phyloP scores from a whole-genome alignment of 2,113 vertebrate genomes.

The Silurus asotus region DNA sequence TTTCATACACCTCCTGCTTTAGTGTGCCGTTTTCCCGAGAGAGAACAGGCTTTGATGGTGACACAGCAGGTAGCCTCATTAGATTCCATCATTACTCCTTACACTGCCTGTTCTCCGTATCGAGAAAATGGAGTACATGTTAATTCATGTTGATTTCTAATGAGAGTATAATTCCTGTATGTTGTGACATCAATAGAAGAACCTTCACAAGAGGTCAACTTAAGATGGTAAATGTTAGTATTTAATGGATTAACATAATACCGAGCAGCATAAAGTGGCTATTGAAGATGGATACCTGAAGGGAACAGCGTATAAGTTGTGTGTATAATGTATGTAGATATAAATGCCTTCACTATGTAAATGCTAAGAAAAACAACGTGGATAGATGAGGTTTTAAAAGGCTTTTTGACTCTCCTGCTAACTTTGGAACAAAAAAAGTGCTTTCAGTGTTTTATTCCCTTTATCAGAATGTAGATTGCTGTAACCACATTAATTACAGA shows the following conservation, averaged over 20 bases:
- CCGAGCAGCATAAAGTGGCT: too few relatives aligned
- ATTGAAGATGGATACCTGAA: neutral
- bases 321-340: neutral
- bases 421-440: neutral
- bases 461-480: neutral
- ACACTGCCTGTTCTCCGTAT: neutral
- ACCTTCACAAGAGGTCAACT: neutral
- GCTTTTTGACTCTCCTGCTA: neutral
- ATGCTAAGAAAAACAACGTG: neutral
- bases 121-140: neutral
- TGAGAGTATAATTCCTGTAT: neutral
- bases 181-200: neutral
- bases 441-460: neutral
- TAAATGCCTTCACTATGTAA: neutral
- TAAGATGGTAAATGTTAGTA: neutral
- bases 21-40: neutral
- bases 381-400: neutral
- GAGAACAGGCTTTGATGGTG: neutral
- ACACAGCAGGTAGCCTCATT: slow-evolving; percentile 8
- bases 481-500: slow-evolving; percentile 8
- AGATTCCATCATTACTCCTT: neutral
- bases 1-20: neutral
- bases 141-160: neutral
- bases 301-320: neutral
- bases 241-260: neutral